Percentiles rank a stretch among this genome's conserved stretches.
These are phyloP conservation scores for Tachypleus tridentatus DNA, from an alignment of 1,140 invertebrate species.

Conservation along the genomic window DNA sequence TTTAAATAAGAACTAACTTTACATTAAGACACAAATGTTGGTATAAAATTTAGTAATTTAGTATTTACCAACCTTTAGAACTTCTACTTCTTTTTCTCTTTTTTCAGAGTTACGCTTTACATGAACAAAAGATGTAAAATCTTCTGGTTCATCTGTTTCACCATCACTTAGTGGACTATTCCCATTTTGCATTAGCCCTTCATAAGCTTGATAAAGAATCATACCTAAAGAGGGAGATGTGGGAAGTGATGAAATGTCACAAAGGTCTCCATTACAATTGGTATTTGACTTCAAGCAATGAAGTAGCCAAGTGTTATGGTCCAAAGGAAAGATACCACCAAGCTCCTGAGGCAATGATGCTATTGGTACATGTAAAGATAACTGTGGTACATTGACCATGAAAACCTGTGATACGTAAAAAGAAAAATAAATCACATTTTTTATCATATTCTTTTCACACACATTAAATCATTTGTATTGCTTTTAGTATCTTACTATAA, in stretches of 20 bases:
- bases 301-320: constrained; percentile 79
- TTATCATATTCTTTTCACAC: constrained; percentile 1
- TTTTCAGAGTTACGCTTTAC: constrained; percentile 35
- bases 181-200: constrained; percentile 3
- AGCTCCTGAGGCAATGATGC: constrained; percentile 71
- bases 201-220: constrained; percentile 1
- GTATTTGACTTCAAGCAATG: constrained; percentile 57
- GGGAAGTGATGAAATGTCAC: constrained; percentile 22
- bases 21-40: too few species aligned
- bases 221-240: constrained; percentile 7
- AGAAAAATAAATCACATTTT: constrained; percentile 7
- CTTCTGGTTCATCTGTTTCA: constrained; percentile 17
- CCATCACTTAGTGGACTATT: constrained; percentile 9
- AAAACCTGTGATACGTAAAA: constrained; percentile 48
- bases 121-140: constrained; percentile 23
- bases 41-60: too few species aligned
- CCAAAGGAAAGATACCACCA: constrained; percentile 67
- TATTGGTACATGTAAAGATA: constrained; percentile 41
- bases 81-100: constrained; percentile 26
- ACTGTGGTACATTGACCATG: constrained; percentile 72
- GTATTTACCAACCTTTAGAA: background rate
- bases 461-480: background rate
- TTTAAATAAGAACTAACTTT: too few species aligned
- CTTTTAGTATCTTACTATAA: background rate
- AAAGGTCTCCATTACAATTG: constrained; percentile 41